Evolutionary conservation across 2,888 invertebrate genomes (phyloP).

Genomic region (Torymus aiolomorphi): DNA sequence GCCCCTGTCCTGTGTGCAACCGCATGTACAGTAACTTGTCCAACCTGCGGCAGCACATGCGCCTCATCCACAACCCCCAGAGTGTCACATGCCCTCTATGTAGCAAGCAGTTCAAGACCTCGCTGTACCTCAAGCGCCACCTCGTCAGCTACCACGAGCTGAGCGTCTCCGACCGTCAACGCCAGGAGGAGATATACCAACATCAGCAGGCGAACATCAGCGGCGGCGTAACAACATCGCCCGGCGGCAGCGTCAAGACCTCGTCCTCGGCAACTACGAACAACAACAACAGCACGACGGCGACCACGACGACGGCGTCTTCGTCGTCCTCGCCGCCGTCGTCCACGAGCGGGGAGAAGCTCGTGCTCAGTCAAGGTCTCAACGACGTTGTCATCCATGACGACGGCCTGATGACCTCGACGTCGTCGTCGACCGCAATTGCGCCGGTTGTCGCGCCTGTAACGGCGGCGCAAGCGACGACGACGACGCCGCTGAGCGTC

Average conservation of each 20-base stretch:
- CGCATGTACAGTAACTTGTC: constrained; percentile 82
- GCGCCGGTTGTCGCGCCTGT: too few species aligned
- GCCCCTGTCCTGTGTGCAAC: constrained; percentile 81
- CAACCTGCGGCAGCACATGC: constrained; percentile 82
- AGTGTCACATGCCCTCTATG: constrained; percentile 80
- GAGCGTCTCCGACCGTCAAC: constrained; percentile 71
- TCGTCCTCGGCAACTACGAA: constrained; percentile 3
- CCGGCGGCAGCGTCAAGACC: constrained; percentile 27
- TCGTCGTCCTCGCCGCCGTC: constrained; percentile 35
- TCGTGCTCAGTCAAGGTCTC: constrained; percentile 50
- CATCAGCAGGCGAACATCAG: constrained; percentile 65
- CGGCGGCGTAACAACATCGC: constrained; percentile 6
- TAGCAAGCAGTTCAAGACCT: constrained; percentile 81
- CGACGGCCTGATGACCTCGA: constrained; percentile 50
- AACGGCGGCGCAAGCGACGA: constrained; percentile 37
- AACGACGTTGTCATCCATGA: constrained; percentile 50
- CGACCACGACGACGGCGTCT: constrained; percentile 13
- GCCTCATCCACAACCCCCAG: constrained; percentile 81
- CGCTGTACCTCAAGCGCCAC: constrained; percentile 80
- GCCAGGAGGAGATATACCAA: constrained; percentile 74
- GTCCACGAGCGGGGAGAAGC: constrained; percentile 50
- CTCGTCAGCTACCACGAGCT: constrained; percentile 79
- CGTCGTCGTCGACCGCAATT: constrained; percentile 42
- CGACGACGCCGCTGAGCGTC: constrained; percentile 47
- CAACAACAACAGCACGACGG: constrained; percentile 28